phyloP scores from a whole-genome alignment of 1,140 invertebrate species.

The Anastatus disparis region DNA sequence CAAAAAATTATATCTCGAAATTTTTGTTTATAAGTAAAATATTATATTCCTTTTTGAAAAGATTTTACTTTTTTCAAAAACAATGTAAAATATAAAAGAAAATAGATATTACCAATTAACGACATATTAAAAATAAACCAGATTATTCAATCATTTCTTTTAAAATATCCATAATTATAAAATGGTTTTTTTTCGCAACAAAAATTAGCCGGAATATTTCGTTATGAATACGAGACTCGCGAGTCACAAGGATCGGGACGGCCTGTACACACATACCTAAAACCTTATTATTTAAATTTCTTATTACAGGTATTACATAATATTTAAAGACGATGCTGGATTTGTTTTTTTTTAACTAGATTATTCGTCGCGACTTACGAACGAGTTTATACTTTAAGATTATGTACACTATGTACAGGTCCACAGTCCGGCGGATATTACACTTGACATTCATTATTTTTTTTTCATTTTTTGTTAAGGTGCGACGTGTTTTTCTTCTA shows the following conservation, averaged over 20 bases:
- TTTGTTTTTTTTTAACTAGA: constrained; percentile 52
- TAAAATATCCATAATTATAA: too few species aligned
- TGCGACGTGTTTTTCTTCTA: constrained; percentile 36
- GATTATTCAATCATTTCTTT: background rate
- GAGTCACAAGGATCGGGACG: constrained; percentile 47
- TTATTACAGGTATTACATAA: constrained; percentile 46
- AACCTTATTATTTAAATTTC: constrained; percentile 31
- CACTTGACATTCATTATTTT: constrained; percentile 33
- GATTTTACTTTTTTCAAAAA: constrained; percentile 20
- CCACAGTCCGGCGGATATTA: constrained; percentile 38
- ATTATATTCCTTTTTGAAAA: too few species aligned
- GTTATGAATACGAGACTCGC: constrained; percentile 32
- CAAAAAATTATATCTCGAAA: constrained; percentile 21
- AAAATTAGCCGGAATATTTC: constrained; percentile 18
- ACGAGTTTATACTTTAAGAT: constrained; percentile 40
- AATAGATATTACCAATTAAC: background rate
- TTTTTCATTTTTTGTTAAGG: too few species aligned
- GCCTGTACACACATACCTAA: constrained; percentile 50
- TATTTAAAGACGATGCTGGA: constrained; percentile 62
- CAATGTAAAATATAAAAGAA: constrained; percentile 8
- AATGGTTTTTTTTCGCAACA: constrained; percentile 15
- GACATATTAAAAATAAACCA: background rate
- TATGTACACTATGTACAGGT: constrained; percentile 64
- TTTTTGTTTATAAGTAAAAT: background rate
- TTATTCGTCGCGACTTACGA: constrained; percentile 45